Percentiles rank a stretch among this genome's conserved stretches.
Conservation (phyloP, 2,797 vertebrate species). For the Eulemur rubriventer region DNA sequence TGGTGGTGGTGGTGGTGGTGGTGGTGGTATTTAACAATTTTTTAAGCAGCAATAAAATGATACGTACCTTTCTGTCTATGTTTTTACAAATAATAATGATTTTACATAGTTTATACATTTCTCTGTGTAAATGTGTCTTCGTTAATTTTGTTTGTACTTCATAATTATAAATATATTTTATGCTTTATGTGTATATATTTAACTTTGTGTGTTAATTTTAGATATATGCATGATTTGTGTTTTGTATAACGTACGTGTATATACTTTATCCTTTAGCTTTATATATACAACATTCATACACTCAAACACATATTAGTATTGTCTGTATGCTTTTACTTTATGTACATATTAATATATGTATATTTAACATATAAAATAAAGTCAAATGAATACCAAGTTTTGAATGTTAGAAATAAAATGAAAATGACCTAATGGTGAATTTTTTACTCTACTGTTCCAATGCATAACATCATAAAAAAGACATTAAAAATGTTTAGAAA, state of each 20-base stretch:
- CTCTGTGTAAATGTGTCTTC: background rate
- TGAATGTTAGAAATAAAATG: background rate
- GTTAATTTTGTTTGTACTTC: background rate
- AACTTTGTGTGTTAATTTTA: background rate
- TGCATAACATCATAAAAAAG: background rate
- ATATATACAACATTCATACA: background rate
- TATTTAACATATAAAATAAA: background rate
- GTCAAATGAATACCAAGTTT: background rate
- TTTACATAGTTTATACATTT: background rate
- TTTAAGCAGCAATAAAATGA: background rate
- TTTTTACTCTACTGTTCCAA: background rate
- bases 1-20: background rate
- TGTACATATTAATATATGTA: background rate
- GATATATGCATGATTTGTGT: background rate
- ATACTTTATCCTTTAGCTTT: background rate
- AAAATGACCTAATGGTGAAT: background rate
- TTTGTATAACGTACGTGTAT: background rate
- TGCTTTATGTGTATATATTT: background rate
- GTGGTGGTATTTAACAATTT: background rate
- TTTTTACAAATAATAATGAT: background rate
- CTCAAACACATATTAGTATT: background rate
- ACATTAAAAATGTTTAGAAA: background rate
- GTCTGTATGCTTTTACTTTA: background rate
- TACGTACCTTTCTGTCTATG: background rate
- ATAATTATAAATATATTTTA: background rate